Conservation (phyloP, 2,888 invertebrate genomes). For the Aphidoletes aphidimyza region DNA sequence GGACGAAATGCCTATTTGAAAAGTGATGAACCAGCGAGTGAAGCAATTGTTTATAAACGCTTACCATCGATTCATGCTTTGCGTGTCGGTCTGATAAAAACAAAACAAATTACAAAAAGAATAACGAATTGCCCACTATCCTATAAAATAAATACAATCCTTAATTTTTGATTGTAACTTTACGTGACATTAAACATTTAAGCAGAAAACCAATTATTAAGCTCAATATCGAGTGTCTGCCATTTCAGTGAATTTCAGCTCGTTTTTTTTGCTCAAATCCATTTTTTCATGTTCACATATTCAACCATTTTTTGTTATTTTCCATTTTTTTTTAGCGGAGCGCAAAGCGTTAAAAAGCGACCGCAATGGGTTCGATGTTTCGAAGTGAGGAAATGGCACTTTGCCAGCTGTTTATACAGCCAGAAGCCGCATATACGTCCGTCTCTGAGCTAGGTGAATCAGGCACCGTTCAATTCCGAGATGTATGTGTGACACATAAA, state of each 20-base stretch:
- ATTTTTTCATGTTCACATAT: too few relatives aligned
- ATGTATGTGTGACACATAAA: conserved; percentile 73
- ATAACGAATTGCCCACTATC: background rate
- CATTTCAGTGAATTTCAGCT: background rate
- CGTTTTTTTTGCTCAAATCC: background rate
- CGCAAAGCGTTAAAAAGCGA: background rate
- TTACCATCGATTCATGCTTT: background rate
- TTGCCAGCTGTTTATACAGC: conserved; percentile 95
- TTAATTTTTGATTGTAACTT: background rate
- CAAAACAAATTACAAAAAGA: background rate
- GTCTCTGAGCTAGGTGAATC: conserved; percentile 94
- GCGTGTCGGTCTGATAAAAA: background rate
- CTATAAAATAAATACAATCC: too few relatives aligned
- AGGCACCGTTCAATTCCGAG: conserved; percentile 93
- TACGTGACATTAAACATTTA: background rate
- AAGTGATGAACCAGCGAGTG: too few relatives aligned
- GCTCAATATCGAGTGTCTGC: conserved; percentile 3
- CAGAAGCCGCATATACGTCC: conserved; percentile 93
- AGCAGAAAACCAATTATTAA: background rate
- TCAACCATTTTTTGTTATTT: background rate
- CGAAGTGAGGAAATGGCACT: conserved; percentile 91
- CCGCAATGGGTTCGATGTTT: conserved; percentile 81
- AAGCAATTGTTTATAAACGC: too few relatives aligned
- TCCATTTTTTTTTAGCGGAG: background rate
- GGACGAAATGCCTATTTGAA: too few relatives aligned